Conservation (phyloP, 1,140 invertebrate genomes). For the Drosophila nigrodunni region DNA sequence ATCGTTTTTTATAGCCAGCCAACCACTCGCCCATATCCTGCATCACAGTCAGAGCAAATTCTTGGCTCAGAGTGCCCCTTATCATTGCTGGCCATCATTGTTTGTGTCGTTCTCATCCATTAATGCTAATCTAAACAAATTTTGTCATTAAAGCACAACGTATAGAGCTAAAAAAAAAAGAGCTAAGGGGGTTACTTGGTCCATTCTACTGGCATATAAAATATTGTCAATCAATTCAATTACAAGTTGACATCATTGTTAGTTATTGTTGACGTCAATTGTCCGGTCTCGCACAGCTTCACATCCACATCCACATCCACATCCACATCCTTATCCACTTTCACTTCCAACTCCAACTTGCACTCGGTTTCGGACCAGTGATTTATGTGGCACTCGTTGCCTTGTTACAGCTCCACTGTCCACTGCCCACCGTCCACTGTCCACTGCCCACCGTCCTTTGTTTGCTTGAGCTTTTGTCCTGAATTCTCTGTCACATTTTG, state of each 20-base stretch:
- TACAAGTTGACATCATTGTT: constrained; percentile 84
- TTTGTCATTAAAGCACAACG: constrained; percentile 70
- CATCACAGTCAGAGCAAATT: not conserved
- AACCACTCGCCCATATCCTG: constrained; percentile 52
- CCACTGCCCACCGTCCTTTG: constrained; percentile 13
- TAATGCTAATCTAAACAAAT: constrained; percentile 85
- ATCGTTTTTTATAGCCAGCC: constrained; percentile 80
- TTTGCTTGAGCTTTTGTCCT: constrained; percentile 16
- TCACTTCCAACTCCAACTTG: not conserved
- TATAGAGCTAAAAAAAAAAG: not conserved
- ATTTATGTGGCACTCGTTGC: constrained; percentile 50
- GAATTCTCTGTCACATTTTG: not conserved
- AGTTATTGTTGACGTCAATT: constrained; percentile 83
- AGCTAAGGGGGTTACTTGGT: constrained; percentile 20
- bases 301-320: not conserved
- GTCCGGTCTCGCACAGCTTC: constrained; percentile 32
- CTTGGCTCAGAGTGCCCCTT: constrained; percentile 1
- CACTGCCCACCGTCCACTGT: constrained; percentile 13
- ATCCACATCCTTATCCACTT: not conserved
- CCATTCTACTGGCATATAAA: constrained; percentile 66
- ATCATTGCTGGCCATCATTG: constrained; percentile 32
- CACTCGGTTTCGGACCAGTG: constrained; percentile 18
- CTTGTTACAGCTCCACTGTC: constrained; percentile 27
- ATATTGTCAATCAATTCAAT: constrained; percentile 85
- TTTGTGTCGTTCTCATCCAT: constrained; percentile 36